Conservation (phyloP, 2,888 invertebrate species). For the Yponomeuta plumbellus region DNA sequence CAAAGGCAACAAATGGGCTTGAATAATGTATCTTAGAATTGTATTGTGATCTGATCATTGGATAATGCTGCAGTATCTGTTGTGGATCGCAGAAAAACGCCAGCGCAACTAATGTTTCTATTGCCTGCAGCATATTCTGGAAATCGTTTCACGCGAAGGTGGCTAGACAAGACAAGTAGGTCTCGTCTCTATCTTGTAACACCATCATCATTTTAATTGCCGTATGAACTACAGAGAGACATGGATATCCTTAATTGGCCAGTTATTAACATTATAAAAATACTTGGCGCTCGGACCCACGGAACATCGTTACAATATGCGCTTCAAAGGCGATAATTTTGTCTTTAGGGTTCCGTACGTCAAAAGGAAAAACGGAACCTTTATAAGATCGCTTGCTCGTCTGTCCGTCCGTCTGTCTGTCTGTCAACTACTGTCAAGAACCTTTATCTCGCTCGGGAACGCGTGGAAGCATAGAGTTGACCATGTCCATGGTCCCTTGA, state of each 20-base stretch:
- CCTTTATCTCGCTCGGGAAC: too few relatives aligned
- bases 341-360: too few relatives aligned
- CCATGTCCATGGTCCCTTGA: too few relatives aligned
- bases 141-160: background rate
- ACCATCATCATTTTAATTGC: background rate
- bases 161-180: background rate
- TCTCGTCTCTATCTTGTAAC: background rate
- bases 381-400: too few relatives aligned
- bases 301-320: too few relatives aligned
- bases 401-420: too few relatives aligned
- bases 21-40: background rate
- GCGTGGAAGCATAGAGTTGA: too few relatives aligned
- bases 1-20: background rate
- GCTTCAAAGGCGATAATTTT: too few relatives aligned
- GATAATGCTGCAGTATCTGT: background rate
- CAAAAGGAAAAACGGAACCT: too few relatives aligned
- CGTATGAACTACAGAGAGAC: background rate
- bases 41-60: background rate
- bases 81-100: background rate
- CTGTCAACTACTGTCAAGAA: too few relatives aligned
- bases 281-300: background rate
- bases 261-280: background rate
- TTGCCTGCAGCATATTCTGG: background rate
- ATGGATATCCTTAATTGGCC: background rate
- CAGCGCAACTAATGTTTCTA: background rate